phyloP scores from a whole-genome alignment of 37 sponge, comb jelly and placozoan genomes.

The Halichondria panicea region DNA sequence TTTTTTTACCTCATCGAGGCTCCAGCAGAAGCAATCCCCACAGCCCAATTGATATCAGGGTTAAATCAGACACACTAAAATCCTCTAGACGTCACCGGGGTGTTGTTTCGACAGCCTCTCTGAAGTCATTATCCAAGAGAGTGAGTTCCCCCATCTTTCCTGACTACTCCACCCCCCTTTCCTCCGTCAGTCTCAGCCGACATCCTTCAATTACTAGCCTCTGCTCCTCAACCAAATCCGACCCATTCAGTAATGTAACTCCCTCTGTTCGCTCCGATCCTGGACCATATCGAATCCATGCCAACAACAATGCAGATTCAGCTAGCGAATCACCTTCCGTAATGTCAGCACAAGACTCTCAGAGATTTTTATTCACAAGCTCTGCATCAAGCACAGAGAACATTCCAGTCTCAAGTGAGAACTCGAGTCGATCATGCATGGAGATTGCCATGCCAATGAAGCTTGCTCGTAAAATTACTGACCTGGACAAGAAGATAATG shows the following conservation, averaged over 20 bases:
- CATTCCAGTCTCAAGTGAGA: neutral
- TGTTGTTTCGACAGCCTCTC: too few relatives aligned
- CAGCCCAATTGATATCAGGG: neutral
- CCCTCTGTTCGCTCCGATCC: constrained; percentile 7
- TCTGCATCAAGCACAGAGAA: neutral
- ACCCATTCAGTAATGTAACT: neutral
- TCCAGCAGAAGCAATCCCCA: constrained; percentile 7
- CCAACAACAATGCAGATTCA: neutral
- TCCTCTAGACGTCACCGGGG: too few relatives aligned
- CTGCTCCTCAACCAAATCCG: neutral
- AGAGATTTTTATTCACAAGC: neutral
- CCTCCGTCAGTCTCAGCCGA: constrained; percentile 1
- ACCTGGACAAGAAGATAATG: constrained; percentile 59
- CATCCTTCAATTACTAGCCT: constrained; percentile 11
- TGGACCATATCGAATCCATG: neutral
- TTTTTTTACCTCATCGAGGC: neutral
- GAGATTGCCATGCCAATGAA: constrained; percentile 27
- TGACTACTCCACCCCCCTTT: constrained; percentile 30
- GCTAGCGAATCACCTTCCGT: constrained; percentile 9
- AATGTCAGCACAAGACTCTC: constrained; percentile 3
- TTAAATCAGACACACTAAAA: neutral
- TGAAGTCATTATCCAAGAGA: too few relatives aligned
- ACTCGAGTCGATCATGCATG: constrained; percentile 5
- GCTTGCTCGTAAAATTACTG: constrained; percentile 24
- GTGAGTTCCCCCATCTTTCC: constrained; percentile 34